phyloP scores from a whole-genome alignment of 2,888 invertebrate species.

The Stenoptilia bipunctidactyla region DNA sequence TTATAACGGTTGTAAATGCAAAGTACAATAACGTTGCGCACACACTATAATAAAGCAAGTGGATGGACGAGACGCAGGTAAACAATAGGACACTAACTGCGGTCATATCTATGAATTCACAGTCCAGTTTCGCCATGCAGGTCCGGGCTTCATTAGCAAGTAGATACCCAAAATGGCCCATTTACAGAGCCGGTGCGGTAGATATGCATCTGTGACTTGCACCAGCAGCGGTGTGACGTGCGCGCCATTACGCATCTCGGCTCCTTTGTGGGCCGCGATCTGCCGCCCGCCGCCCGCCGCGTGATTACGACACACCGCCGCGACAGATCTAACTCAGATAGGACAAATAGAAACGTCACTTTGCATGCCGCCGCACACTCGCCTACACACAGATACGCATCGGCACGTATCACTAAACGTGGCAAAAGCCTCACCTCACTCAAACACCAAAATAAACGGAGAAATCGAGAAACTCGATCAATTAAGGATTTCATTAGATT shows the following conservation, averaged over 20 bases:
- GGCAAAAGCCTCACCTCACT: constrained; percentile 40
- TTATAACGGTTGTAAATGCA: too few species aligned
- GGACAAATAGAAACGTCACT: constrained; percentile 65
- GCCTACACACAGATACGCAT: constrained; percentile 42
- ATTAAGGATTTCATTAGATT: constrained; percentile 48
- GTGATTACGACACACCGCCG: constrained; percentile 59
- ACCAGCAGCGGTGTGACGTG: constrained; percentile 50
- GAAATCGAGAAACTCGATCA: constrained; percentile 26
- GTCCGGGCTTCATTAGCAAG: constrained; percentile 62
- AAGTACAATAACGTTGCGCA: too few species aligned
- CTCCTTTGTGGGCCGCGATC: constrained; percentile 60
- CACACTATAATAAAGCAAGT: constrained; percentile 29
- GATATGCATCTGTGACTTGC: constrained; percentile 63
- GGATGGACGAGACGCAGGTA: constrained; percentile 25
- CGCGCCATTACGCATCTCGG: constrained; percentile 62
- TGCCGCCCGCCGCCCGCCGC: constrained; percentile 52
- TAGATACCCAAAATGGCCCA: constrained; percentile 66
- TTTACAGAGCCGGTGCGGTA: constrained; percentile 56
- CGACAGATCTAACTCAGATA: constrained; percentile 62
- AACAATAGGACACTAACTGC: constrained; percentile 42
- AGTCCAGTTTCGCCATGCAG: constrained; percentile 51
- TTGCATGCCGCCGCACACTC: constrained; percentile 51
- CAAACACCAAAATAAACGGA: constrained; percentile 18
- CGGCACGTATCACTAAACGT: constrained; percentile 38
- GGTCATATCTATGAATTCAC: constrained; percentile 55